Evolutionary conservation across 2,113 vertebrate genomes (phyloP), one percentile per base, ranked within the genome.

Genomic region (Sphyrna mokarran): DNA sequence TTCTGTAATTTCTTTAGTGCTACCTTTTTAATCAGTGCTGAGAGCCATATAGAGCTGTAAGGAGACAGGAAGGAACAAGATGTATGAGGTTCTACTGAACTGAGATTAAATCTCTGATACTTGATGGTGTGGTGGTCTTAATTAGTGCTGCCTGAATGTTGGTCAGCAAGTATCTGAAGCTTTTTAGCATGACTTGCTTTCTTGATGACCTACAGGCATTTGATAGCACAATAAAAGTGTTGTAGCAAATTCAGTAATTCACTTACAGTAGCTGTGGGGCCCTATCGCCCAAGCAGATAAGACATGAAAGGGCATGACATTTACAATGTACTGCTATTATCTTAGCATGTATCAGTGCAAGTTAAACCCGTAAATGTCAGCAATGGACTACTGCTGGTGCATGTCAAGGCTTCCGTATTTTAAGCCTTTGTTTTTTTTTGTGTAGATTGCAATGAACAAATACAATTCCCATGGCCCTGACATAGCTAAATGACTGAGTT

Each of bases 371-470:
- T 94, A 95, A 72, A 95, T 95, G 95, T 96, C 69, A 58, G 95
- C 95, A 89, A 80, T 83, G 94, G 91, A 95, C 85, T 37, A 2
- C 37, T 96, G 96, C 96, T 96, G 96, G 90, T 86, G 96, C 96
- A 96, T 91, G 96, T 63, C 95, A 66, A 54, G 68, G 94, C 69
- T 96, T 95, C 94, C 85, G 96, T 33, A 96, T 95, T 97, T 97
- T 96, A 76, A 96, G 95, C 33, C 26, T 37, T 40, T 63, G 9
- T 95, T 96, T 96, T 83, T 91, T 93, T 95, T 76, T 0, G 76
- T 95, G 40, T 3, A 72, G 69, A 95, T 43, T 95, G 69, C 68
- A 72, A 13, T 95, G 94, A 95, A 26, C 94, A 72, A 72, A 33
- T 95, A 95, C 69, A 26, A 76, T 95, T 54, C 68, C 94, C 94